A percentile compares a stretch with the other conserved stretches of the same genome.
Conservation (phyloP, 2,113 vertebrate species). For the Arothron firmamentum region DNA sequence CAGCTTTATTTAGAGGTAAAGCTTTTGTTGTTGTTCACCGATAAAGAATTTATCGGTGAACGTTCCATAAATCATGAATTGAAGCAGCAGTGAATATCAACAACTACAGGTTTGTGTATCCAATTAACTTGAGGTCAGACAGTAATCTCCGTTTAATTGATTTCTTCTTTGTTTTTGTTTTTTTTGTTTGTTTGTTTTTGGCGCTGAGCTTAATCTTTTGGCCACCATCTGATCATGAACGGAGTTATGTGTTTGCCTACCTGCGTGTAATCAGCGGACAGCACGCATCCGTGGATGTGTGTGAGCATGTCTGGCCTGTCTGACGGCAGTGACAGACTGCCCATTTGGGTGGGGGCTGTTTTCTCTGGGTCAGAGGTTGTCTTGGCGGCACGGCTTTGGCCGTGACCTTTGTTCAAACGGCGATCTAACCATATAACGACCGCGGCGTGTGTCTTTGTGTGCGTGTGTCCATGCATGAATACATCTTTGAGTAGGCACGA, state of each 20-base stretch:
- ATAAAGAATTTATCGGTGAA: neutral
- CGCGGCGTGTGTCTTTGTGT: constrained; percentile 9
- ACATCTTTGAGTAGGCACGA: constrained; percentile 20
- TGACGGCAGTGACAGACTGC: constrained; percentile 50
- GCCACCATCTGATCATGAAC: neutral
- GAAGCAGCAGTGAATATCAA: neutral
- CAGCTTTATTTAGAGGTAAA: neutral
- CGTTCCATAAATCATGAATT: too few species aligned
- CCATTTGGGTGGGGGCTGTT: constrained; percentile 16
- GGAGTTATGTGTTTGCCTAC: neutral
- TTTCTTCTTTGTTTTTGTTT: neutral
- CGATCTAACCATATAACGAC: constrained; percentile 41
- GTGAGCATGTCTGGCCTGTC: constrained; percentile 5
- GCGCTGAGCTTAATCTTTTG: neutral
- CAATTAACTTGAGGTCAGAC: neutral
- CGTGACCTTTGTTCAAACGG: constrained; percentile 65
- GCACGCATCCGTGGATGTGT: neutral
- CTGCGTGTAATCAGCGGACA: neutral
- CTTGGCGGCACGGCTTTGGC: constrained; percentile 64
- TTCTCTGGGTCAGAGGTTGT: constrained; percentile 58
- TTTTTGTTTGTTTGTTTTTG: neutral
- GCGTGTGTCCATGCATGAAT: constrained; percentile 11
- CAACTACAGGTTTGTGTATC: neutral
- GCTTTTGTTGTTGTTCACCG: neutral
- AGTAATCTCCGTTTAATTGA: constrained; percentile 1